These are phyloP conservation scores for Oxyruncus cristatus DNA, from an alignment of 2,113 vertebrate species.

Conservation along the genomic window DNA sequence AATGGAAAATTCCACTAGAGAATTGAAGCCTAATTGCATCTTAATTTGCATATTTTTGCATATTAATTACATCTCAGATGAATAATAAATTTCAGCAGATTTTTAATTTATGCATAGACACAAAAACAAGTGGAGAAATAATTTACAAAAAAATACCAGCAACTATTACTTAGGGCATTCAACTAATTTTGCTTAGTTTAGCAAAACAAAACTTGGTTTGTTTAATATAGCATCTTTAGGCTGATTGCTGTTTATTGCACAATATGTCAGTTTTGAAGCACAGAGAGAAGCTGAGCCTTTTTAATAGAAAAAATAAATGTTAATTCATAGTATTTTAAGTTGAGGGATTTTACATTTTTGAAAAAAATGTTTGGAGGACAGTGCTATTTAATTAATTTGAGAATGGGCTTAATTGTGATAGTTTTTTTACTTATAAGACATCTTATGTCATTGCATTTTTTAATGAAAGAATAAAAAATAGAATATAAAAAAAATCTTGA, in stretches of 20 bases:
- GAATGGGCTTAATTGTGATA: slow-evolving; percentile 59
- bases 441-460: slow-evolving; percentile 39
- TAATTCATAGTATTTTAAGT: slow-evolving; percentile 74
- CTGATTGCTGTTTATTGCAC: slow-evolving; percentile 84
- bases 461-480: slow-evolving; percentile 42
- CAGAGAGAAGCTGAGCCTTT: slow-evolving; percentile 67
- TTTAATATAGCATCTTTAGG: slow-evolving; percentile 81
- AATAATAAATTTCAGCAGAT: slow-evolving; percentile 99
- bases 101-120: slow-evolving; percentile 99
- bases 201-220: slow-evolving; percentile 86
- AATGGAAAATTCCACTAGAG: slow-evolving; percentile 99
- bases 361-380: slow-evolving; percentile 67
- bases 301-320: slow-evolving; percentile 71
- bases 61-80: slow-evolving; percentile 99
- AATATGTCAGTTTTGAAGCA: slow-evolving; percentile 77
- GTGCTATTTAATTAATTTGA: slow-evolving; percentile 67
- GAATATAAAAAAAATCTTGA: slow-evolving; percentile 22
- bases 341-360: slow-evolving; percentile 65
- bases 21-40: slow-evolving; percentile 99
- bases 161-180: slow-evolving; percentile 95
- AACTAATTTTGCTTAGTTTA: slow-evolving; percentile 96
- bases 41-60: slow-evolving; percentile 99
- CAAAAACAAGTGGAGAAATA: slow-evolving; percentile 97
- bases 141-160: slow-evolving; percentile 89
- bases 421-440: slow-evolving; percentile 42